Evolutionary conservation across 2,888 invertebrate species (phyloP), one percentile per base, ranked within the genome.

Genomic region (Harmothoe impar): DNA sequence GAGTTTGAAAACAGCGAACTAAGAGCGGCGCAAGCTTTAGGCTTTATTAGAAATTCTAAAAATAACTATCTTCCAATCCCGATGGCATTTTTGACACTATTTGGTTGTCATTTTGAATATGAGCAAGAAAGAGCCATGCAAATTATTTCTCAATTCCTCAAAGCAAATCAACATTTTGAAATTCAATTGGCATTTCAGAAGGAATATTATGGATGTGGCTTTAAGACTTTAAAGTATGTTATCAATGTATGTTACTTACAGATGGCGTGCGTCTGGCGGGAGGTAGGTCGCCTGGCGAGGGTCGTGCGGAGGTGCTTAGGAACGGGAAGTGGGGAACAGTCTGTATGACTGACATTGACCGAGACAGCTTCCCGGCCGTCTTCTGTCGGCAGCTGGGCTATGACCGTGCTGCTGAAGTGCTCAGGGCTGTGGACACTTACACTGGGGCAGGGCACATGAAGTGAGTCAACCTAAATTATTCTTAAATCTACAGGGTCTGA

Each of bases 341-440:
- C 0, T 84, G 84, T 23, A 35, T 33, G 23, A 35, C 1, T 7
- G 10, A 84, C 20, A 15, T 84, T 17, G 33, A 25, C n/a, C 17
- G 17, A 1, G 33, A 15, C n/a, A 20, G 43, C 43, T 84, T 15
- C 33, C 43, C 84, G 1, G 3, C 15, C 20, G 84, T 84, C 23
- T 84, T 84, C 84, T 84, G 84, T 84, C 5, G 10, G 43, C 35
- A 84, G 7, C 7, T 84, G 84, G 84, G 72, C 25, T 72, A 29
- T 25, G 72, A 72, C 29, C 72, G 3, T 29, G 25, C 29, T 29
- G 29, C 5, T 5, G 7, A 1, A 0, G 31, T 25, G 5, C 3
- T 3, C 10, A 5, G 3, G 10, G 78, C 78, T 29, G n/a, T 7
- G 62, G n/a, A 62, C 62, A 12, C 62, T n/a, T 62, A 62, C 23